Conservation (phyloP, 2,888 invertebrate species). For the Ischnura elegans region DNA sequence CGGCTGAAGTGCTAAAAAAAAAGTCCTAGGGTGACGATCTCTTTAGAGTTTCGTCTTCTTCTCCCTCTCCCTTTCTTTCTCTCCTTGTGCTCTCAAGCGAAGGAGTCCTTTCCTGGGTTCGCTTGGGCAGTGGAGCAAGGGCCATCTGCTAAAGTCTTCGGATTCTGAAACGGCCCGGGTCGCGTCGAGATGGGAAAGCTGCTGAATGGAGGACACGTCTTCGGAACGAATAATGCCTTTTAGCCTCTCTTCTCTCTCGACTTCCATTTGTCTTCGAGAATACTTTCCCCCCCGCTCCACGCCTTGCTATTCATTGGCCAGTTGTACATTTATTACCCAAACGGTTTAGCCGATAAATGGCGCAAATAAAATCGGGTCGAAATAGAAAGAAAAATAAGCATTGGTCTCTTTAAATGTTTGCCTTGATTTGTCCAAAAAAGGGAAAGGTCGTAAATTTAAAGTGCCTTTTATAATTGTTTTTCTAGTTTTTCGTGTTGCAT, state of each 20-base stretch:
- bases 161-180: not conserved
- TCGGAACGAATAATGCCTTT: not conserved
- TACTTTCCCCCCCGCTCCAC: not conserved
- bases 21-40: not conserved
- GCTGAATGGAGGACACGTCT: not conserved
- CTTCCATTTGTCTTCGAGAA: not conserved
- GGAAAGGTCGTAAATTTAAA: too few relatives aligned
- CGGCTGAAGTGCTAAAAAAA: not conserved
- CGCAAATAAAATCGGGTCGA: not conserved
- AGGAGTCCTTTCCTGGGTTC: not conserved
- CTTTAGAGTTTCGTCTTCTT: not conserved
- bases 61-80: not conserved
- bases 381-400: not conserved
- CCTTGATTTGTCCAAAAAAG: too few relatives aligned
- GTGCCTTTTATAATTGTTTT: too few relatives aligned
- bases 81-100: not conserved
- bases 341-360: not conserved
- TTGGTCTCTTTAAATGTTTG: not conserved
- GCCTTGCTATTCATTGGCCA: not conserved
- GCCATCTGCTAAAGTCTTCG: constrained; percentile 34
- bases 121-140: not conserved
- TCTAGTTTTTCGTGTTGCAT: too few relatives aligned
- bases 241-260: not conserved
- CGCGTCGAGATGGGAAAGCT: not conserved
- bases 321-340: not conserved